Evolutionary conservation across 2,797 vertebrate species (phyloP).

Genomic region (Rhincodon typus): DNA sequence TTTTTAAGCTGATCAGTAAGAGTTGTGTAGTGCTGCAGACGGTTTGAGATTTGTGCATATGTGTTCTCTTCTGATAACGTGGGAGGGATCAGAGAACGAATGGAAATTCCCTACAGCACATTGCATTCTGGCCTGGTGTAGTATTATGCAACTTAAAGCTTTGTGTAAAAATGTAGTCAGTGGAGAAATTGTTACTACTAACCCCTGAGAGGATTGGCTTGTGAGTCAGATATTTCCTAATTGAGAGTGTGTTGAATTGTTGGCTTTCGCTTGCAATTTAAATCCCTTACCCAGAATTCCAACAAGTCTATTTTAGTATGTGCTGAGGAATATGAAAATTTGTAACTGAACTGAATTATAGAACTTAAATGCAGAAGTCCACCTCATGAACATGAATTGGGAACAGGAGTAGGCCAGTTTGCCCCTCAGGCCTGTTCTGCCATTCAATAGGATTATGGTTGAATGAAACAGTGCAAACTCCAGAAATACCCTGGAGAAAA

Average conservation of each 20-base stretch:
- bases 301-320: not conserved
- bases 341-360: not conserved
- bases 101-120: not conserved
- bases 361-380: not conserved
- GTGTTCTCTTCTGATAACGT: not conserved
- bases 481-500: not conserved
- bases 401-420: too few relatives aligned
- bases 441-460: too few relatives aligned
- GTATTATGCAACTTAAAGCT: not conserved
- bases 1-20: not conserved
- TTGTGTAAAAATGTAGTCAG: not conserved
- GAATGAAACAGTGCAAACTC: not conserved
- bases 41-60: not conserved
- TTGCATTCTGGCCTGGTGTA: too few relatives aligned
- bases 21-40: not conserved
- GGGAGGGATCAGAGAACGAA: not conserved
- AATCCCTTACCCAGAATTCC: not conserved
- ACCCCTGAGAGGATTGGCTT: not conserved
- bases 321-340: not conserved
- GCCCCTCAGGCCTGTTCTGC: too few relatives aligned
- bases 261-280: not conserved
- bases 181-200: not conserved
- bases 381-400: too few relatives aligned
- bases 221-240: not conserved
- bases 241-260: not conserved